phyloP scores from a whole-genome alignment of 2,113 vertebrate species.

The Parotia lawesii region DNA sequence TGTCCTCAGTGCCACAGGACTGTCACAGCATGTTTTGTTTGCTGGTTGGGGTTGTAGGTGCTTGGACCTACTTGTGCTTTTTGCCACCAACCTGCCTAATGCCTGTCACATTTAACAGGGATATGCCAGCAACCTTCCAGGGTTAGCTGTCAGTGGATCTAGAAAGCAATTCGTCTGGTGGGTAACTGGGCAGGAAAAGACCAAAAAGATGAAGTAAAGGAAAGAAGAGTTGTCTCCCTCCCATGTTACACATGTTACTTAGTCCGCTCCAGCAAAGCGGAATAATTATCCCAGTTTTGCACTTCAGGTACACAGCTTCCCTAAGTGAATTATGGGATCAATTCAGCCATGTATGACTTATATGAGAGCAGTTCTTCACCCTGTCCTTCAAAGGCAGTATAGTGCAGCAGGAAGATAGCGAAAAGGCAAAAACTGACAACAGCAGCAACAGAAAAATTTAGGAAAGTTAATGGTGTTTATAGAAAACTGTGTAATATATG shows the following conservation, averaged over 20 bases:
- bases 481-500: background rate
- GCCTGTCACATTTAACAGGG: no score
- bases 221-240: background rate
- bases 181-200: background rate
- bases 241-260: background rate
- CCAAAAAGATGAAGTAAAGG: background rate
- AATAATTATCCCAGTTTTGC: background rate
- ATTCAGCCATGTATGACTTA: background rate
- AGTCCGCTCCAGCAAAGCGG: background rate
- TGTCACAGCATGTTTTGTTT: background rate
- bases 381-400: background rate
- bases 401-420: background rate
- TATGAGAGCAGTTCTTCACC: background rate
- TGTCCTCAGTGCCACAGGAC: background rate
- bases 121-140: background rate
- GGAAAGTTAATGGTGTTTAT: background rate
- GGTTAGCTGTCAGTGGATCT: background rate
- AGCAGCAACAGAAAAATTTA: background rate
- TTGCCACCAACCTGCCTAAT: background rate
- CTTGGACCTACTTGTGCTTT: background rate
- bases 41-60: background rate
- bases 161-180: background rate
- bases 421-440: background rate
- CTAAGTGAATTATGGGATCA: background rate
- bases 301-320: background rate